phyloP scores from a whole-genome alignment of 2,113 vertebrate genomes.

The Neodon shergylaensis region DNA sequence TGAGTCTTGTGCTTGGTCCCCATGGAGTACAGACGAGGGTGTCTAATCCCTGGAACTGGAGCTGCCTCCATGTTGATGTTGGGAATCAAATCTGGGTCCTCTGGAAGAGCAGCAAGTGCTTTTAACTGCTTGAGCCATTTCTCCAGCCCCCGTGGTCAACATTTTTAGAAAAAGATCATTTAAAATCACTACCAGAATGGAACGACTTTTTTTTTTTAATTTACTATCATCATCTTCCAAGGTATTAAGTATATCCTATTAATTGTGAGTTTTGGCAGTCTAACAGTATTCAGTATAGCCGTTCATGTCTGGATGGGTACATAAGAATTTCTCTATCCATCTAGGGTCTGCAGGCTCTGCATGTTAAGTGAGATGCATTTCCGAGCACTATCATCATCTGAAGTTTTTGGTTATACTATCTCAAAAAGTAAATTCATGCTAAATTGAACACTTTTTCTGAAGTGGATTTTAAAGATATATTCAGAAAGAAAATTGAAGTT shows the following conservation, averaged over 20 bases:
- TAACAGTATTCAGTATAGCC: too few relatives aligned
- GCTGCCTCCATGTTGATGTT: background rate
- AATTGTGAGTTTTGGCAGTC: background rate
- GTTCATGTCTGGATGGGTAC: too few relatives aligned
- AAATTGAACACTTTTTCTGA: background rate
- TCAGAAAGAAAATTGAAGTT: background rate
- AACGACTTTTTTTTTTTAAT: background rate
- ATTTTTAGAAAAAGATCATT: background rate
- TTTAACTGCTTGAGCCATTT: background rate
- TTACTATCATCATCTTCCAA: background rate
- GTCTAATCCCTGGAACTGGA: background rate
- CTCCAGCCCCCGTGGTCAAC: background rate
- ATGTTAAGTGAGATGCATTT: background rate
- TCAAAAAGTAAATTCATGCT: background rate
- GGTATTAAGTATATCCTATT: background rate
- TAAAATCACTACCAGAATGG: background rate
- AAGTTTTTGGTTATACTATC: background rate
- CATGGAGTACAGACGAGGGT: background rate
- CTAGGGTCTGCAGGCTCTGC: background rate
- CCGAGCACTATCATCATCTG: background rate
- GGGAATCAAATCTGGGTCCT: background rate
- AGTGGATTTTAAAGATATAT: background rate
- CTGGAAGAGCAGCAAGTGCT: background rate
- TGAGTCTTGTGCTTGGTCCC: background rate
- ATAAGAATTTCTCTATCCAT: background rate